Conservation (phyloP, 2,888 invertebrate genomes). For the Cepaea hortensis region DNA sequence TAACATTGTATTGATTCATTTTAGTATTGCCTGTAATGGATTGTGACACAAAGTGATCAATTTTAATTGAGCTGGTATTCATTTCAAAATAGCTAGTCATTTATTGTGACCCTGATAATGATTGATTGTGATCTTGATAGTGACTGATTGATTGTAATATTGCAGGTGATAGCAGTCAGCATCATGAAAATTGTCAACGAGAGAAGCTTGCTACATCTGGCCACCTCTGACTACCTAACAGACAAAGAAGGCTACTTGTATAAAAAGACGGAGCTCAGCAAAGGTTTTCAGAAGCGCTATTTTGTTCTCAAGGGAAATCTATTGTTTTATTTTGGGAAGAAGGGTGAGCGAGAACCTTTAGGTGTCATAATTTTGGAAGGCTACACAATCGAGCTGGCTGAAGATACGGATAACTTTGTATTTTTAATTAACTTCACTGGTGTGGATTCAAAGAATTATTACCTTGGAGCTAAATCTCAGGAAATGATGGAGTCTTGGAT, state of each 20-base stretch:
- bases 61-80: too few relatives aligned
- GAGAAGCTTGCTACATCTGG: conserved; percentile 92
- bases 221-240: conserved; percentile 89
- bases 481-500: conserved; percentile 86
- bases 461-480: conserved; percentile 80
- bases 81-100: too few relatives aligned
- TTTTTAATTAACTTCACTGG: conserved; percentile 94
- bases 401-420: conserved; percentile 85
- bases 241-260: conserved; percentile 95
- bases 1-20: too few relatives aligned
- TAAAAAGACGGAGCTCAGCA: conserved; percentile 91
- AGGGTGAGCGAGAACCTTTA: conserved; percentile 91
- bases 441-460: conserved; percentile 88
- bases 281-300: conserved; percentile 92
- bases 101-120: too few relatives aligned
- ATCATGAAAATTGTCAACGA: conserved; percentile 88
- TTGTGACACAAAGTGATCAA: too few relatives aligned
- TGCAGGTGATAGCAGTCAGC: neutral
- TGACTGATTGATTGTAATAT: too few relatives aligned
- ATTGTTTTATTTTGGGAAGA: conserved; percentile 94
- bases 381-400: conserved; percentile 84
- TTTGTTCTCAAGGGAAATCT: conserved; percentile 96
- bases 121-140: too few relatives aligned
- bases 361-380: conserved; percentile 95
- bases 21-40: too few relatives aligned